Conservation (phyloP, 2,888 invertebrate genomes). For the Idaea dimidiata region DNA sequence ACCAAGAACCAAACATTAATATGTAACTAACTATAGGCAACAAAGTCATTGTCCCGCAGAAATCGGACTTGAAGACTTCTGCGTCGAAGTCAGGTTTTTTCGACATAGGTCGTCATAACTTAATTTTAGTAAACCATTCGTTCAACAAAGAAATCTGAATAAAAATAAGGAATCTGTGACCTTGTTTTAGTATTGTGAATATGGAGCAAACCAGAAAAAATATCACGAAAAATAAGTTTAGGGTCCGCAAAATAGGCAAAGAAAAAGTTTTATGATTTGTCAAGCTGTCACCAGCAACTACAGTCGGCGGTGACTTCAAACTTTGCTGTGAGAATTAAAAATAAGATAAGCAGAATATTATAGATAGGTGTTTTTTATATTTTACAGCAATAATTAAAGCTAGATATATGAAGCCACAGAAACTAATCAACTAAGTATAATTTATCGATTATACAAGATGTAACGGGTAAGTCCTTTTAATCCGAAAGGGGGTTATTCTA, state of each 20-base stretch:
- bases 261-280: constrained; percentile 1
- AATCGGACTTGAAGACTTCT: no score
- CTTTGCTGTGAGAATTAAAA: background rate
- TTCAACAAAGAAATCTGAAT: background rate
- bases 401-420: background rate
- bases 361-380: background rate
- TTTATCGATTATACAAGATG: background rate
- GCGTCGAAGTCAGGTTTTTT: no score
- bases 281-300: constrained; percentile 1
- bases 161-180: background rate
- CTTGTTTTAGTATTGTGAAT: background rate
- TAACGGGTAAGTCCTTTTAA: no score
- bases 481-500: no score
- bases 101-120: no score
- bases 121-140: no score
- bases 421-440: background rate
- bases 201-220: background rate
- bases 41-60: no score
- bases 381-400: background rate
- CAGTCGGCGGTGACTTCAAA: background rate
- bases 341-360: background rate
- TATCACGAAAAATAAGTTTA: background rate
- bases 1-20: no score
- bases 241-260: background rate
- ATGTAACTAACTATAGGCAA: no score